These are phyloP conservation scores for Symphodus melops DNA, from an alignment of 2,113 vertebrate species.

Conservation along the genomic window DNA sequence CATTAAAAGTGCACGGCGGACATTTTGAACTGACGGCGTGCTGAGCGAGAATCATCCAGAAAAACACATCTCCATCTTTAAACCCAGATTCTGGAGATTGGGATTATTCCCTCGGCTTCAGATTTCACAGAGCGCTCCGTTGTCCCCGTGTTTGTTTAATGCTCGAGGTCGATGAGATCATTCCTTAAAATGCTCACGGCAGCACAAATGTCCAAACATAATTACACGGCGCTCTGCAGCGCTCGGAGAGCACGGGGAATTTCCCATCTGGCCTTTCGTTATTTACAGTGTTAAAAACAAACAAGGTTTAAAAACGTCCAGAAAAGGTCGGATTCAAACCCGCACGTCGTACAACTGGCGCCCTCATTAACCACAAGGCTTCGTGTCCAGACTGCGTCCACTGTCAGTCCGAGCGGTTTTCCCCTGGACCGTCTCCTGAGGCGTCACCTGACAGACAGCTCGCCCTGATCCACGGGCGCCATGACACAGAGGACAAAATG, in stretches of 20 bases:
- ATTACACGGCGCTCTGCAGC: neutral
- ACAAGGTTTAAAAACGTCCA: no score
- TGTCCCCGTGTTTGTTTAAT: neutral
- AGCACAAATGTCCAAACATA: neutral
- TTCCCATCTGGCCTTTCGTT: neutral
- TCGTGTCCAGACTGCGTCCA: no score
- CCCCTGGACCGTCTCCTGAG: conserved; percentile 18
- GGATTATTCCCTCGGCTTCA: neutral
- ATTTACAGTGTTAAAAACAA: neutral
- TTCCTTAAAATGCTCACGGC: neutral
- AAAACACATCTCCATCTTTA: neutral
- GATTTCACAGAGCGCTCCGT: conserved; percentile 16
- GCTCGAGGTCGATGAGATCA: conserved; percentile 20
- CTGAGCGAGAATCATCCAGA: neutral
- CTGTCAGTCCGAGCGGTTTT: neutral
- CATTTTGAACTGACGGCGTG: neutral
- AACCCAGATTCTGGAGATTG: neutral
- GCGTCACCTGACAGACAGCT: conserved; percentile 49
- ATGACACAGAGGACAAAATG: conserved; percentile 46
- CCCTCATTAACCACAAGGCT: no score
- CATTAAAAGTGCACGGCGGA: neutral
- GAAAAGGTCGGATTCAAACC: no score
- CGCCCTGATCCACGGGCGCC: conserved; percentile 23
- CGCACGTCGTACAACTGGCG: no score
- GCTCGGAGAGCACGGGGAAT: neutral